Percentiles rank a stretch among this genome's conserved stretches.
These are phyloP conservation scores for Brachionus koreanus DNA, from an alignment of 1,140 invertebrate genomes.

Conservation along the genomic window DNA sequence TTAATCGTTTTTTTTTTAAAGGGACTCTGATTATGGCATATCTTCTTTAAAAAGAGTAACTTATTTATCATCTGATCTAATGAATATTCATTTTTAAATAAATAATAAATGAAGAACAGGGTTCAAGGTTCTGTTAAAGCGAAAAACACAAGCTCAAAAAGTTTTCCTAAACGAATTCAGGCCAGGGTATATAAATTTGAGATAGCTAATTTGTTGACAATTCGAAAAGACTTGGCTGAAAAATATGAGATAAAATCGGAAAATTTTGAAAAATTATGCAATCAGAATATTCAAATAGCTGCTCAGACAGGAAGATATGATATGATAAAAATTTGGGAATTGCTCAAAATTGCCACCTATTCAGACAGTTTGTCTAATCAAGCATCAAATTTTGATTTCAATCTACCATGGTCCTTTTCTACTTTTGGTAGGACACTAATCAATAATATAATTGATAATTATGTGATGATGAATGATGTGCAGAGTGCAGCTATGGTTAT, in stretches of 20 bases:
- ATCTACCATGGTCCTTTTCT: background rate
- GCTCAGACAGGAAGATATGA: background rate
- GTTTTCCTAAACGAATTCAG: background rate
- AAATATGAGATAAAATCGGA: background rate
- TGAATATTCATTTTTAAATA: background rate
- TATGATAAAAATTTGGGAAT: conserved; percentile 25
- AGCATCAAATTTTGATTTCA: background rate
- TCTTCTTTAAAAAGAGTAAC: background rate
- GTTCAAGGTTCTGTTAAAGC: background rate
- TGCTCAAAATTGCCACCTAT: conserved; percentile 1
- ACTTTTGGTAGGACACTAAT: conserved; percentile 10
- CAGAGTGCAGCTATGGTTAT: conserved; percentile 26
- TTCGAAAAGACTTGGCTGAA: background rate
- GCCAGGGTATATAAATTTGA: background rate
- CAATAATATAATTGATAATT: conserved; percentile 19
- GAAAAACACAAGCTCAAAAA: background rate
- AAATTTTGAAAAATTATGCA: background rate
- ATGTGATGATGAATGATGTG: background rate
- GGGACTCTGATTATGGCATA: background rate
- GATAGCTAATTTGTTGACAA: background rate
- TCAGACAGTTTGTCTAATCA: background rate
- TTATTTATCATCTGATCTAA: background rate
- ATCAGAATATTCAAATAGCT: conserved; percentile 34
- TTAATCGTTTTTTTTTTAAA: background rate
- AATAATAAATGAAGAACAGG: background rate